Percentiles rank a stretch among this genome's conserved stretches.
These are phyloP conservation scores for Erythrolamprus reginae DNA, from an alignment of 2,113 vertebrate species.

Conservation along the genomic window DNA sequence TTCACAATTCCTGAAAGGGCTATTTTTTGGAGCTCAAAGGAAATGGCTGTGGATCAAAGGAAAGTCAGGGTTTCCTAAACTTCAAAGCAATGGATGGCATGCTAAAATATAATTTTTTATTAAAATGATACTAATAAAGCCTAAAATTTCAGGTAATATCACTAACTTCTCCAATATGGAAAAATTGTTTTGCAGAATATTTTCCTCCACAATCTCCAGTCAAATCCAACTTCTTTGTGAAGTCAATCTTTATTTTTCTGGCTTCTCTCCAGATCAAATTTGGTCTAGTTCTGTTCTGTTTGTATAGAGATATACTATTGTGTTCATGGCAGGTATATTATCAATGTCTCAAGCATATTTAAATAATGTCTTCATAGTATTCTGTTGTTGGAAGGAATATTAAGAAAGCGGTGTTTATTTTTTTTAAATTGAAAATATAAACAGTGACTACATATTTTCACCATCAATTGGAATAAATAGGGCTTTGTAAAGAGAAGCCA, in stretches of 20 bases:
- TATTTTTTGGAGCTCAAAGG: not conserved
- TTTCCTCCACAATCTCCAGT: not conserved
- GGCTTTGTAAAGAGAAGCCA: not conserved
- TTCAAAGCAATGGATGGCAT: not conserved
- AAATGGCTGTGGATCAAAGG: not conserved
- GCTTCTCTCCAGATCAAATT: not conserved
- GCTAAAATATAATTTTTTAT: not conserved
- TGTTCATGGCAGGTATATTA: not conserved
- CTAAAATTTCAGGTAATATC: not conserved
- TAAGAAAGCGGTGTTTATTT: not conserved
- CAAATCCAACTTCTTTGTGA: not conserved
- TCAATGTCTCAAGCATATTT: not conserved
- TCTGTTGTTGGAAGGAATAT: not conserved
- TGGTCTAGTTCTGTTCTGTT: not conserved
- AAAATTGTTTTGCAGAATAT: not conserved
- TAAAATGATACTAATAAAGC: not conserved
- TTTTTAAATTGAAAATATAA: not conserved
- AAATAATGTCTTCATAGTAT: not conserved
- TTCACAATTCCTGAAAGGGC: not conserved
- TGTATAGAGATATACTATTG: not conserved
- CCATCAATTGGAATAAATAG: not conserved
- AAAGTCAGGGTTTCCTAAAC: not conserved
- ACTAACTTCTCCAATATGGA: not conserved
- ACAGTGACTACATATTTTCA: not conserved
- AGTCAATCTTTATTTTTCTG: not conserved